Evolutionary conservation across 2,113 vertebrate genomes (phyloP).

Genomic region (Leptocoma aspasia): DNA sequence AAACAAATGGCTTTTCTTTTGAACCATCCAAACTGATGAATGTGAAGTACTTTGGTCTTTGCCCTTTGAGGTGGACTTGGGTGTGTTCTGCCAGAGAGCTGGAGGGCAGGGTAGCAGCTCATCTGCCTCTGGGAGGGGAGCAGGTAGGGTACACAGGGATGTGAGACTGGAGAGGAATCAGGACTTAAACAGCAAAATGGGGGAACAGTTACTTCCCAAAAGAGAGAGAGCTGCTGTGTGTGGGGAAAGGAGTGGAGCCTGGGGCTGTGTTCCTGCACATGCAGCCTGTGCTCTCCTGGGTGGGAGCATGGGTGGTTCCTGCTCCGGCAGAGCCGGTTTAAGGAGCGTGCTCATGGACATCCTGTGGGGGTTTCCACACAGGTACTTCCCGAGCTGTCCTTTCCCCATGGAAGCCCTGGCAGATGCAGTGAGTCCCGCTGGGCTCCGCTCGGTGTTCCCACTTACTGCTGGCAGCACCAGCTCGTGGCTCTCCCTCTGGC

Average conservation of each 20-base stretch:
- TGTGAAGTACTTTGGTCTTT: not conserved
- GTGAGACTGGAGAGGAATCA: not conserved
- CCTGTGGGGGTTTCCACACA: accelerated
- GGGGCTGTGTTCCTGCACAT: not conserved
- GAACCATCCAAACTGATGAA: not conserved
- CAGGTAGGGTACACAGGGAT: not conserved
- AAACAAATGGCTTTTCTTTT: not conserved
- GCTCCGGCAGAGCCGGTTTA: not conserved
- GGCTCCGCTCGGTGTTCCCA: accelerated
- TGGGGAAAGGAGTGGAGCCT: not conserved
- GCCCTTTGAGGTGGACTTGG: not conserved
- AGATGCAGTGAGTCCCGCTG: accelerated
- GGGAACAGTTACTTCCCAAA: not conserved
- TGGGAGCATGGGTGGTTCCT: not conserved
- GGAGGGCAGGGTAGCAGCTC: not conserved
- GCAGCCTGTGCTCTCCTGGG: not conserved
- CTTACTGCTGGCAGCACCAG: not conserved
- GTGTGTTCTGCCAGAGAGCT: not conserved
- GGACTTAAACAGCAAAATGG: not conserved
- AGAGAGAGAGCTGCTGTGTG: not conserved
- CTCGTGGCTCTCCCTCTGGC: not conserved
- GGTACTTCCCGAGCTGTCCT: accelerated
- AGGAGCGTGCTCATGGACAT: accelerated
- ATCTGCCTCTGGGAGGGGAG: not conserved
- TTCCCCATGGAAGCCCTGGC: not conserved